phyloP scores from a whole-genome alignment of 2,113 vertebrate species.

The Corynorhinus townsendii region DNA sequence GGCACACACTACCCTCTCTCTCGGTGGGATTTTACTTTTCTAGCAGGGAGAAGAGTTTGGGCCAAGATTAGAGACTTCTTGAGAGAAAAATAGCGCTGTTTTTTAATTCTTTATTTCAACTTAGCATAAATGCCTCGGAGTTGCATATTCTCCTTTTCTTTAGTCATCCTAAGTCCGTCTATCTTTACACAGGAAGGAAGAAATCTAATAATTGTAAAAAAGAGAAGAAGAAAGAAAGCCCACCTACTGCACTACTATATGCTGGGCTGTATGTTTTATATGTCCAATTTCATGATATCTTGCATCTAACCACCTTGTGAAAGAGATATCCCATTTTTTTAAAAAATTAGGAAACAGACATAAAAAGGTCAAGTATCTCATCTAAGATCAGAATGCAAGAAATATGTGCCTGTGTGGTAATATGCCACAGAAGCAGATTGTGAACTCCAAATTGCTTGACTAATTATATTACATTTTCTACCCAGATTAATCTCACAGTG shows the following conservation, averaged over 20 bases:
- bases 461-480: neutral
- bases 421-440: neutral
- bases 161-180: neutral
- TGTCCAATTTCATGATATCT: neutral
- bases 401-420: neutral
- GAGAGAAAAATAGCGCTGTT: neutral
- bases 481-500: neutral
- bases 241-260: neutral
- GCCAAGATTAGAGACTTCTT: neutral
- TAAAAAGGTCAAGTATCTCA: neutral
- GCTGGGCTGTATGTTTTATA: neutral
- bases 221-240: neutral
- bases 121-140: neutral
- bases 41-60: neutral
- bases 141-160: neutral
- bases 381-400: neutral
- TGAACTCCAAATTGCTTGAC: neutral
- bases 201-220: neutral
- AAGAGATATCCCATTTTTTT: neutral
- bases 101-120: neutral
- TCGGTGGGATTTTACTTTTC: neutral
- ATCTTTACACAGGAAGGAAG: neutral
- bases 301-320: neutral
- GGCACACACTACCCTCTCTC: no score
- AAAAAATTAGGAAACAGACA: neutral